Base-by-base conservation (phyloP, 2,888 invertebrate species). In the Octonoba sinensis region DNA sequence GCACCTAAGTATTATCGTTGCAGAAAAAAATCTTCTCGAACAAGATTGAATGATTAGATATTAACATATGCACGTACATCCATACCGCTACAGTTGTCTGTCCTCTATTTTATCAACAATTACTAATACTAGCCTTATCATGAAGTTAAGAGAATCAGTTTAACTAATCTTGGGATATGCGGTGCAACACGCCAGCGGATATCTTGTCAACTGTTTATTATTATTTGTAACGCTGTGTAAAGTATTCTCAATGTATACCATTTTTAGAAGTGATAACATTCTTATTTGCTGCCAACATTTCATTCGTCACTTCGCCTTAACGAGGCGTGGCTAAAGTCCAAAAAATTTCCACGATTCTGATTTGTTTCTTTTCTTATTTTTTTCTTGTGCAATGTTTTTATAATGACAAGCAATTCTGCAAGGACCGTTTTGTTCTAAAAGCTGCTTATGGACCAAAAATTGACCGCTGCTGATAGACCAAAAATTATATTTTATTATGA, bases 191-290 rank as follows among this genome's bases (percentile, higher is more conserved):
- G 16, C 27, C 20, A 49, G 51, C 15, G 3, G 11, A 49, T 64
- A 73, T 73, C 73, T 18, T 12, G 44, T 16, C 44, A 44, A 24
- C 18, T 74, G 74, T 74, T 74, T 74, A 66, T 77, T 77, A 56
- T 70, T 22, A 54, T 67, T 77, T 66, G 69, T 69, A 64, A 70
- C 56, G 47, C 51, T 56, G 56, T 77, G 46, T 77, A 60, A 77
- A 47, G 60, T 70, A 77, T 70, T 27, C 12, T 70, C 76, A 20
- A 24, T 46, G 47, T 70, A 77, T 64, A 70, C 76, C 76, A 77
- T 70, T 77, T 77, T 77, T 77, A 77, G 76, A 70, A 27, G 44
- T 4, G 76, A 77, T 70, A 77, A 77, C 67, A 54, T 54, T 56
- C n/a, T 20, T 20, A 13, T 18, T 13, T 59, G 59, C 27, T 36